Evolutionary conservation across 2,888 invertebrate species (phyloP), one percentile per base, ranked within the genome.

Genomic region (Malachius bipustulatus): DNA sequence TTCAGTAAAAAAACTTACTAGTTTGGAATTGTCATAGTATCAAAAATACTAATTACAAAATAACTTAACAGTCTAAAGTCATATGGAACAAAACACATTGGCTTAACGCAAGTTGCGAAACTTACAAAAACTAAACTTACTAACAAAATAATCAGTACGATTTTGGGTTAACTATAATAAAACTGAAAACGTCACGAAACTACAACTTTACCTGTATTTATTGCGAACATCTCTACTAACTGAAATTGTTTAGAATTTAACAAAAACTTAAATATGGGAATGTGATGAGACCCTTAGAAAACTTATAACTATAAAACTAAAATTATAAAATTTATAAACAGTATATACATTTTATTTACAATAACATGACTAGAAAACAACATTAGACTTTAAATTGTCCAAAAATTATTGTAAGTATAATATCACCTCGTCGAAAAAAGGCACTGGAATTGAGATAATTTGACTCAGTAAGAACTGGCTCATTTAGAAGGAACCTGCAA

Each of bases 321-420:
- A 19, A 19, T 19, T n/a, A 19, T 19, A 19, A 19, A 19, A 6
- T 19, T 19, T 19, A 19, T 19, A 19, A 19, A 19, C 24, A 19
- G n/a, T 19, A 19, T 19, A 19, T 19, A 19, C 24, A 19, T 19
- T 46, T 45, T 52, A 51, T 56, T 45, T 51, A 55, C 48, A 51
- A 56, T 56, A 51, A 56, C 33, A 56, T 59, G 57, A 56, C 56
- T 58, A 57, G 58, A 52, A 46, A 52, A 47, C 41, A 51, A 48
- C 46, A 50, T 55, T 56, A 58, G 54, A 57, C 49, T 51, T 48
- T 46, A 49, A 45, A 48, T 48, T 43, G 44, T 45, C 45, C 45
- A 46, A 51, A 52, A 49, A 50, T 52, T 57, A 56, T 59, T 52
- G 46, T 47, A 6, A 8, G 6, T 19, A n/a, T 19, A 19, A 19